These are phyloP conservation scores for Enteromius anoplus DNA, from an alignment of 2,797 vertebrate genomes.

Conservation along the genomic window DNA sequence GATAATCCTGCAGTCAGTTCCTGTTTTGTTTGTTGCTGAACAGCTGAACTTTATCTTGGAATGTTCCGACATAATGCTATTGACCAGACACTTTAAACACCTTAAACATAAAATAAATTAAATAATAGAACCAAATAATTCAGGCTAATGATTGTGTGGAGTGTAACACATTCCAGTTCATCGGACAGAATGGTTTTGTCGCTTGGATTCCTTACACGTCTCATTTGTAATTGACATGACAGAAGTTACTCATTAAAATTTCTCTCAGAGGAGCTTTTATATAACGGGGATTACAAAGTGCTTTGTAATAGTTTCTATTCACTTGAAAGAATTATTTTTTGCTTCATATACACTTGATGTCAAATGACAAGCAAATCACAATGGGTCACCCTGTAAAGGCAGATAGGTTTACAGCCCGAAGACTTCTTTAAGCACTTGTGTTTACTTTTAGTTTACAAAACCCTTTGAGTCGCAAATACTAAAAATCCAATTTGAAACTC, in stretches of 20 bases:
- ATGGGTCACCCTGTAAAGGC: background rate
- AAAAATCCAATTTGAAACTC: too few relatives aligned
- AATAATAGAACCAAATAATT: background rate
- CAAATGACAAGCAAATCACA: background rate
- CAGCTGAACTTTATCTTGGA: background rate
- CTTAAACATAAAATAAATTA: background rate
- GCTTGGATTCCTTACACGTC: conserved; percentile 1
- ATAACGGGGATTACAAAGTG: conserved; percentile 51
- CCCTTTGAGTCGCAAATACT: too few relatives aligned
- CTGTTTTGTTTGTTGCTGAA: background rate
- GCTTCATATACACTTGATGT: background rate
- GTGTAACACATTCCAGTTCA: background rate
- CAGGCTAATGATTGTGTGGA: background rate
- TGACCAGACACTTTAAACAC: background rate
- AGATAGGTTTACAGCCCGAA: background rate
- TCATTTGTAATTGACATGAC: conserved; percentile 40
- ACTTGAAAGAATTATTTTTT: conserved; percentile 1
- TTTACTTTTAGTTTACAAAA: too few relatives aligned
- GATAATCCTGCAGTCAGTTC: background rate
- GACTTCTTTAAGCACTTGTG: too few relatives aligned
- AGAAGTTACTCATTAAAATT: conserved; percentile 46
- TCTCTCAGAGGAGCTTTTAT: conserved; percentile 34
- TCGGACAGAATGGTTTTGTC: conserved; percentile 7
- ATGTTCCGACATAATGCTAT: background rate
- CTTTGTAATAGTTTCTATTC: conserved; percentile 13